These are phyloP conservation scores for Pollimyrus isidori DNA, from an alignment of 2,113 vertebrate genomes.

Conservation along the genomic window DNA sequence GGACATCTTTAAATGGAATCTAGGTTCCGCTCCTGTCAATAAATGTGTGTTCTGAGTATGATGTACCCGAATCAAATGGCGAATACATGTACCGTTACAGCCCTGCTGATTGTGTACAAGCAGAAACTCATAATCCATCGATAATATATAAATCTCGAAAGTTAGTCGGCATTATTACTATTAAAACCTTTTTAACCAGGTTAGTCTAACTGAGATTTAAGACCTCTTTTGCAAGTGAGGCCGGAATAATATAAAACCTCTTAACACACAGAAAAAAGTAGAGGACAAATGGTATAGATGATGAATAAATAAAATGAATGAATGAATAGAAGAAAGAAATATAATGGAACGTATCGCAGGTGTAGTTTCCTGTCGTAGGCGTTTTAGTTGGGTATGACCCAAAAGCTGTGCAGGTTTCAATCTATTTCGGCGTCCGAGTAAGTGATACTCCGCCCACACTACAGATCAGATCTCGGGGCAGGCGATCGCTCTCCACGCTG, in stretches of 20 bases:
- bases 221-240: neutral
- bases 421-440: neutral
- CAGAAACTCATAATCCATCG: neutral
- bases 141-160: neutral
- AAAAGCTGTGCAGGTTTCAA: neutral
- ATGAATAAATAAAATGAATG: neutral
- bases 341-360: neutral
- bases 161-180: neutral
- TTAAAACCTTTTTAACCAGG: neutral
- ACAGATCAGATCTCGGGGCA: neutral
- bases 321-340: neutral
- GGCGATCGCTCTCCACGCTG: neutral
- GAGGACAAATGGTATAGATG: neutral
- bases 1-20: neutral
- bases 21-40: neutral
- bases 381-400: neutral
- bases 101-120: neutral
- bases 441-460: neutral
- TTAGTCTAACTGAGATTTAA: neutral
- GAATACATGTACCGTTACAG: neutral
- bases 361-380: neutral
- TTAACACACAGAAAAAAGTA: neutral
- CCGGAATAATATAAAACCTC: neutral
- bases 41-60: neutral
- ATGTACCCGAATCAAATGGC: neutral